These are phyloP conservation scores for Parauchenoglanis ngamensis DNA, from an alignment of 2,797 vertebrate genomes.

Conservation along the genomic window DNA sequence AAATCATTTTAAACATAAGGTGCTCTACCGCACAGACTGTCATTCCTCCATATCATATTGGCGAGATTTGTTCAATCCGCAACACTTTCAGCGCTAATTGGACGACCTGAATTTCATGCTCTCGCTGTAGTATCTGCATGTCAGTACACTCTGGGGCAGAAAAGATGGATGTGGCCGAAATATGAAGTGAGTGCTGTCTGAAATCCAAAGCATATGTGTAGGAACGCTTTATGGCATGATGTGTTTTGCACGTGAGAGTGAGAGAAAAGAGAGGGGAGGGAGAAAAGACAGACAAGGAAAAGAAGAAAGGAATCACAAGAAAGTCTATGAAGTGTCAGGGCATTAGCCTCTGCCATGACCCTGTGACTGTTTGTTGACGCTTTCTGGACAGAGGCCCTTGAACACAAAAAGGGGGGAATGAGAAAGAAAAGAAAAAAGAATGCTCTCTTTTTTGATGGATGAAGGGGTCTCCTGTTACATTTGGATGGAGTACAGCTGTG, in stretches of 20 bases:
- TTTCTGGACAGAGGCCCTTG: slow-evolving; percentile 77
- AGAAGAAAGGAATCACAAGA: slow-evolving; percentile 33
- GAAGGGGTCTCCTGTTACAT: slow-evolving; percentile 87
- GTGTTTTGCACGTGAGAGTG: slow-evolving; percentile 47
- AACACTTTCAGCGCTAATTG: slow-evolving; percentile 11
- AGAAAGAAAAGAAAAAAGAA: slow-evolving; percentile 59
- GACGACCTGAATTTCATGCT: slow-evolving; percentile 5
- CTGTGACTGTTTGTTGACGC: slow-evolving; percentile 78
- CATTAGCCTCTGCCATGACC: slow-evolving; percentile 69
- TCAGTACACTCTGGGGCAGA: slow-evolving; percentile 18
- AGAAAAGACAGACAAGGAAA: slow-evolving; percentile 25
- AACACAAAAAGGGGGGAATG: slow-evolving; percentile 62
- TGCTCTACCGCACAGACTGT: not conserved
- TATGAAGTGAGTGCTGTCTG: slow-evolving; percentile 49
- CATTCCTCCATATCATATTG: not conserved
- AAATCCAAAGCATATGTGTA: slow-evolving; percentile 47
- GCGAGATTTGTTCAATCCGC: not conserved
- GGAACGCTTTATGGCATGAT: slow-evolving; percentile 49
- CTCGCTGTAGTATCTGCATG: slow-evolving; percentile 20
- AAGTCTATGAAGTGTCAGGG: slow-evolving; percentile 46
- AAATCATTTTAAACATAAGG: not conserved
- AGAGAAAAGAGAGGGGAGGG: slow-evolving; percentile 13
- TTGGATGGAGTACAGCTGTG: slow-evolving; percentile 91
- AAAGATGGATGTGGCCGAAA: slow-evolving; percentile 44
- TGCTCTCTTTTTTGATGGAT: slow-evolving; percentile 76